Percentiles rank a stretch among this genome's conserved stretches.
Evolutionary conservation across 2,113 vertebrate species (phyloP).

Genomic region (Paratilapia polleni): DNA sequence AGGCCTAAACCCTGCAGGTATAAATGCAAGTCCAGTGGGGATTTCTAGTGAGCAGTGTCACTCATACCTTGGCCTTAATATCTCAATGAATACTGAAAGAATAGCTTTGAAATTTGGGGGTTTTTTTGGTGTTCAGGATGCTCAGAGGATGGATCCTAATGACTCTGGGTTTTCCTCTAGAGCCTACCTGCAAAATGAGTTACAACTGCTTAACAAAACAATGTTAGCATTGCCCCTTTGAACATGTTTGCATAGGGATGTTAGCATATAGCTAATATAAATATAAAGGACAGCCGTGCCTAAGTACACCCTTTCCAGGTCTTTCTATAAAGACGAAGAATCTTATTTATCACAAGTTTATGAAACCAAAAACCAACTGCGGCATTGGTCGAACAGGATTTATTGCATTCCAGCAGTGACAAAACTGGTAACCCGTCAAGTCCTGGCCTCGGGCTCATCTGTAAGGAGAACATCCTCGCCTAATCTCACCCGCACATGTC

Average conservation of each 20-base stretch:
- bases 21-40: neutral
- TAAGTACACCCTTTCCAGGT: neutral
- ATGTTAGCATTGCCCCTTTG: neutral
- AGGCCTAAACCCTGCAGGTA: neutral
- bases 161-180: neutral
- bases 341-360: slow-evolving; percentile 19
- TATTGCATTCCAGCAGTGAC: slow-evolving; percentile 57
- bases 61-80: slow-evolving; percentile 4
- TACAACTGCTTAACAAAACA: no score
- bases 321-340: neutral
- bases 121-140: slow-evolving; percentile 1
- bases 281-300: neutral
- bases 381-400: slow-evolving; percentile 37
- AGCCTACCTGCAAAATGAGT: no score
- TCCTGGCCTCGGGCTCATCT: slow-evolving; percentile 43
- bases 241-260: neutral
- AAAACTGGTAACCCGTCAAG: slow-evolving; percentile 42
- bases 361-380: slow-evolving; percentile 28
- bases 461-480: slow-evolving; percentile 44
- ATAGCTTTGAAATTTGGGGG: neutral
- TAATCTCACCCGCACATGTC: slow-evolving; percentile 36
- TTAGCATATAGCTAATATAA: neutral
- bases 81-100: slow-evolving; percentile 2
- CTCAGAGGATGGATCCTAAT: slow-evolving; percentile 6
- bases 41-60: neutral